Conservation (phyloP, 2,797 vertebrate genomes). For the Anabacerthia variegaticeps region DNA sequence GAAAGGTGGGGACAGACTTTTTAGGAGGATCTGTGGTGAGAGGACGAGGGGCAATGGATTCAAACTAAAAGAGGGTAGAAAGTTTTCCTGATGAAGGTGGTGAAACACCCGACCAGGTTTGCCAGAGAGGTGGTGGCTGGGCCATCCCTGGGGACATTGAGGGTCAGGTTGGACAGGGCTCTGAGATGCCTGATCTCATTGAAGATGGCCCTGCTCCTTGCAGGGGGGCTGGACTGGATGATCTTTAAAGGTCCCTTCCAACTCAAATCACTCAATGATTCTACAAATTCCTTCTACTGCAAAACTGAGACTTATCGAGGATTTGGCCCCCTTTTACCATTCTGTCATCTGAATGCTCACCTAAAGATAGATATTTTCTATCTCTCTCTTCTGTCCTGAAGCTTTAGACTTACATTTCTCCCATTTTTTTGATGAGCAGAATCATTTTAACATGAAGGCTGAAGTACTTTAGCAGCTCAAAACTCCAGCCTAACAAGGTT, state of each 20-base stretch:
- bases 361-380: neutral
- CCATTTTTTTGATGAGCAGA: neutral
- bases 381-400: neutral
- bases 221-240: neutral
- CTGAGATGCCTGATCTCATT: neutral
- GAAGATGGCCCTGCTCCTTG: neutral
- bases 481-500: neutral
- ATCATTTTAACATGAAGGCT: neutral
- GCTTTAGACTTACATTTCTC: neutral
- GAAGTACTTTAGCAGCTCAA: neutral
- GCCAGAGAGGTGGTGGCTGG: neutral
- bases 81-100: fast-evolving
- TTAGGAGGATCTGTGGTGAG: neutral
- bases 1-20: neutral
- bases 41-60: neutral
- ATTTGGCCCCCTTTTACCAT: neutral
- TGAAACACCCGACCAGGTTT: neutral
- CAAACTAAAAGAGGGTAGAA: neutral
- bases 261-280: neutral
- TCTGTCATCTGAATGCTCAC: neutral
- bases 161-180: neutral
- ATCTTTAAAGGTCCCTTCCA: neutral
- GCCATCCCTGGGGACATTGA: neutral
- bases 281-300: neutral
- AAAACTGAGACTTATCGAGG: neutral